phyloP scores from a whole-genome alignment of 2,888 invertebrate genomes.

The Oxystoma pomonae region DNA sequence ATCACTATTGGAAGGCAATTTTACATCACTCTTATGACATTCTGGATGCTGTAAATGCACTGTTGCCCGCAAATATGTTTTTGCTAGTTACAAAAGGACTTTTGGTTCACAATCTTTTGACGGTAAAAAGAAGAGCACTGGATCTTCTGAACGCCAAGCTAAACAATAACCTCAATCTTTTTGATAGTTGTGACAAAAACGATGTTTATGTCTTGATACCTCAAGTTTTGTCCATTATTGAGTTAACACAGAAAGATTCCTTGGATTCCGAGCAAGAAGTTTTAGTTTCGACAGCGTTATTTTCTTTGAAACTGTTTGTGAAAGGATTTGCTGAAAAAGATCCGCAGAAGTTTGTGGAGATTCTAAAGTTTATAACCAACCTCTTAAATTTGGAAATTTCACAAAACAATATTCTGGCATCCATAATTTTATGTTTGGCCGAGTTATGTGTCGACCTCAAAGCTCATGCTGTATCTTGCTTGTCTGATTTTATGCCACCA shows the following conservation, averaged over 20 bases:
- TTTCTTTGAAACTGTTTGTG: slow-evolving; percentile 79
- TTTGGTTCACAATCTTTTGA: slow-evolving; percentile 63
- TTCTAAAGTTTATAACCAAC: slow-evolving; percentile 64
- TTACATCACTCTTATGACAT: slow-evolving; percentile 75
- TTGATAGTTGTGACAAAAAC: slow-evolving; percentile 47
- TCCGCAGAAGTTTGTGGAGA: slow-evolving; percentile 65
- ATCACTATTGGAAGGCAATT: slow-evolving; percentile 80
- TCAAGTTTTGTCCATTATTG: slow-evolving; percentile 58
- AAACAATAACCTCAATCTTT: slow-evolving; percentile 61
- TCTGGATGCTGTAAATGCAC: slow-evolving; percentile 72
- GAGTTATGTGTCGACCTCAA: slow-evolving; percentile 73
- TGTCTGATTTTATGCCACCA: slow-evolving; percentile 78
- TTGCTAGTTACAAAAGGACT: slow-evolving; percentile 72
- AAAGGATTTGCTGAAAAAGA: slow-evolving; percentile 64
- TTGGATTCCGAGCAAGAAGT: slow-evolving; percentile 58
- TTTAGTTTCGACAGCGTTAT: slow-evolving; percentile 77
- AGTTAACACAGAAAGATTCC: slow-evolving; percentile 48
- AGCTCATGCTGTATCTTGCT: slow-evolving; percentile 67
- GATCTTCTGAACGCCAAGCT: slow-evolving; percentile 82
- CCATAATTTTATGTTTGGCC: slow-evolving; percentile 70
- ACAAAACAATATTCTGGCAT: slow-evolving; percentile 64
- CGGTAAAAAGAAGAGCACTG: slow-evolving; percentile 75
- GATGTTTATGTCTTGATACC: slow-evolving; percentile 57
- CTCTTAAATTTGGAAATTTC: slow-evolving; percentile 53
- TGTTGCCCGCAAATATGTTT: slow-evolving; percentile 77